Base-by-base conservation (phyloP, 1,140 invertebrate genomes). In the Micrasema longulum region DNA sequence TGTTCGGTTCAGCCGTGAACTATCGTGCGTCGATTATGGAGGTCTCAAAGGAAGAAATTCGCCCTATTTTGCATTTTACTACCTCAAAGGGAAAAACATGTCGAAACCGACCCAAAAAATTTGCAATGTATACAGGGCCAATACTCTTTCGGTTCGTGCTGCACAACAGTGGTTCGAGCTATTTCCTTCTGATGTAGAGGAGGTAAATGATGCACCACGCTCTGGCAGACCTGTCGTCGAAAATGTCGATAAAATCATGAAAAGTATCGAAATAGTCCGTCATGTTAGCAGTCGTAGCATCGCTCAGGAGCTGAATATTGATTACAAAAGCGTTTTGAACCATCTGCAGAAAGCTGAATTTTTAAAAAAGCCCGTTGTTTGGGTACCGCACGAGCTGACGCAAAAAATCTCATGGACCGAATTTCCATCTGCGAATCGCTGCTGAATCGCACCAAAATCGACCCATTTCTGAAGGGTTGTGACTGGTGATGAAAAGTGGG, bases 401-500 rank as follows among this genome's bases (percentile, higher is more conserved):
- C 38, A 55, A 55, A 55, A 55, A 55, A 55, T 16, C 22, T 55
- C 22, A 55, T 55, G 52, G 20, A 55, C 20, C 26, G 22, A 55
- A 55, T 55, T 55, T 55, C 52, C 3, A 55, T 55, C 52, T 55
- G 52, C 52, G 52, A 55, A 55, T 55, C 52, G 18, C 52, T 55
- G 52, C 52, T 55, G 52, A 55, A 55, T 55, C 20, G 52, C 52
- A 55, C 22, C 22, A 55, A 55, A 55, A 55, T 55, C 52, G 52
- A 31, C 52, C 52, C 52, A 55, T 55, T 55, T 55, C 52, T 55
- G 52, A 55, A 55, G 52, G n/a, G n/a, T n/a, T n/a, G n/a, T n/a
- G n/a, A n/a, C n/a, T n/a, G n/a, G n/a, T n/a, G n/a, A n/a, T n/a
- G n/a, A n/a, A n/a, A n/a, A n/a, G n/a, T n/a, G n/a, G n/a, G n/a